Base-by-base conservation (phyloP, 2,888 invertebrate species). In the Agrenia bidenticulata region DNA sequence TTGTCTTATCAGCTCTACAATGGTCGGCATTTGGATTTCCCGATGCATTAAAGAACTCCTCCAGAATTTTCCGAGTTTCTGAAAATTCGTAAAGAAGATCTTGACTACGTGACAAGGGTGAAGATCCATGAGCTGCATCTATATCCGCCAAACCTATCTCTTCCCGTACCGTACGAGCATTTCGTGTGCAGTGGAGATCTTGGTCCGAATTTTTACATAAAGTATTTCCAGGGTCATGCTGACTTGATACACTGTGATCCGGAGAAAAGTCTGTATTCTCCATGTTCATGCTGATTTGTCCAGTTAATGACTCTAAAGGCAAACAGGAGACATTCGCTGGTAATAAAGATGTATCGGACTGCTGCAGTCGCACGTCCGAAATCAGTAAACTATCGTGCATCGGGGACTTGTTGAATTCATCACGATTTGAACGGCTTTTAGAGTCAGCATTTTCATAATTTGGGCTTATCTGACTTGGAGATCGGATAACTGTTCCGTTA, bases 61-160 rank as follows among this genome's bases (percentile, higher is more conserved):
- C 93, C 50, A 94, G 82, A 54, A 94, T 93, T 82, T 93, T 93
- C 73, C 92, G 84, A 24, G 94, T 94, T 81, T 94, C 93, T 0
- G 93, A 93, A 81, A 93, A 93, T 81, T 94, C 94, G 80, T 93
- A 93, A 70, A 92, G 81, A 81, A 92, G 92, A 82, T 93, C 92
- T 63, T 61, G 50, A 26, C 26, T 58, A 26, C 45, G 45, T 4
- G 49, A 24, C n/a, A 13, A 15, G 13, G 26, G 2, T 23, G 58
- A 17, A 42, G 58, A 45, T 2, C 24, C 39, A n/a, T 7, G 5
- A 24, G 51, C 21, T 5, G 5, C 45, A 15, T 15, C 19, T 5
- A n/a, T 15, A 51, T 21, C 24, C 13, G 15, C 21, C 17, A 23
- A 5, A 5, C 23, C 21, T 9, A 51, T 24, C 2, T 15, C 13